Conservation (phyloP, 1,140 invertebrate species). For the Idris sp. region DNA sequence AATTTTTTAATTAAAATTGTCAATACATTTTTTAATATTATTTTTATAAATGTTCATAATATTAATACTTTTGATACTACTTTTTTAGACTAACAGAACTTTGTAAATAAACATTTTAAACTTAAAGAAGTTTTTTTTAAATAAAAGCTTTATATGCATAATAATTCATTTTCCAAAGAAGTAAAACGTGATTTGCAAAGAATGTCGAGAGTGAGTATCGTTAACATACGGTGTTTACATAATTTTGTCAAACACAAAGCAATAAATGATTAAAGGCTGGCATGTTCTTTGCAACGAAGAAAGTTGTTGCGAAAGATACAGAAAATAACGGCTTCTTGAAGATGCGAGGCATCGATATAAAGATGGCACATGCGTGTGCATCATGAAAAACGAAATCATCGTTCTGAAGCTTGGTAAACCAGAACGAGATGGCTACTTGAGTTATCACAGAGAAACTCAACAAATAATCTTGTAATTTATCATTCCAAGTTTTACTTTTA, state of each 20-base stretch:
- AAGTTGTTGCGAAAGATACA: constrained; percentile 37
- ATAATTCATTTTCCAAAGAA: too few relatives aligned
- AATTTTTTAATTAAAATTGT: too few relatives aligned
- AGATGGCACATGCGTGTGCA: constrained; percentile 26
- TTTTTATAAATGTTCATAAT: too few relatives aligned
- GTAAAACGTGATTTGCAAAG: too few relatives aligned
- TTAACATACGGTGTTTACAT: constrained; percentile 11
- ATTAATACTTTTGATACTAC: too few relatives aligned
- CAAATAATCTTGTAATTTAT: constrained; percentile 13
- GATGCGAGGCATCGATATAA: constrained; percentile 23
- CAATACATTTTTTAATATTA: too few relatives aligned
- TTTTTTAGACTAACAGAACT: too few relatives aligned
- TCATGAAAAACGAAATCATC: constrained; percentile 44
- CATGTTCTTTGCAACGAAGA: constrained; percentile 29
- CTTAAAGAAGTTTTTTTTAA: too few relatives aligned
- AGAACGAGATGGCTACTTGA: constrained; percentile 17
- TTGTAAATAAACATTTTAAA: too few relatives aligned
- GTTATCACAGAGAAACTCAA: constrained; percentile 24
- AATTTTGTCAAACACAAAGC: constrained; percentile 26
- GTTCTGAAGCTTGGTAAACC: constrained; percentile 9
- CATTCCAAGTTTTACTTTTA: too few relatives aligned
- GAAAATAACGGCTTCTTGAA: constrained; percentile 38
- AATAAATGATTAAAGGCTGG: constrained; percentile 33
- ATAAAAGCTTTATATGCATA: too few relatives aligned
- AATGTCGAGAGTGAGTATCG: neutral